Evolutionary conservation across 1,140 invertebrate genomes (phyloP).

Genomic region (Pogonus chalceus): DNA sequence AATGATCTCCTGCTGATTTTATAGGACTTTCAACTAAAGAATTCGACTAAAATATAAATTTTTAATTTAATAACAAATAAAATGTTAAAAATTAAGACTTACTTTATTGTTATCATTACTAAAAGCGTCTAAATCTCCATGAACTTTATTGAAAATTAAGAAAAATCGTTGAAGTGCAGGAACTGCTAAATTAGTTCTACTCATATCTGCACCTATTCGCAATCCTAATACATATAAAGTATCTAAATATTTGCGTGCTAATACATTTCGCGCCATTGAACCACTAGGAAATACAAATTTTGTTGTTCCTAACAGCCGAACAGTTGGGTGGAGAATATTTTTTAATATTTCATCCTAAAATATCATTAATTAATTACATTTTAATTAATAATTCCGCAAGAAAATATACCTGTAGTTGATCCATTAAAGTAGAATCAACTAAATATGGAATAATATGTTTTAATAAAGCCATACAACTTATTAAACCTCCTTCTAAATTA

Average conservation of each 20-base stretch:
- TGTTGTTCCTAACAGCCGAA: slow-evolving; percentile 61
- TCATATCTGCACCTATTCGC: slow-evolving; percentile 76
- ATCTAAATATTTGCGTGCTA: slow-evolving; percentile 73
- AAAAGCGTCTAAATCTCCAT: slow-evolving; percentile 10
- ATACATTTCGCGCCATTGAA: slow-evolving; percentile 52
- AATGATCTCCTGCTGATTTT: slow-evolving; percentile 29
- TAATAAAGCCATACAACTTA: slow-evolving; percentile 73
- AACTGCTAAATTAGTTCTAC: slow-evolving; percentile 63
- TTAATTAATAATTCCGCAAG: slow-evolving; percentile 6
- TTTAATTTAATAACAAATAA: too few species aligned
- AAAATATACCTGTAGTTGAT: slow-evolving; percentile 59
- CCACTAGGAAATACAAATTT: slow-evolving; percentile 72
- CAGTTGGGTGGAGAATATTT: slow-evolving; percentile 66
- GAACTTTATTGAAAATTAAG: slow-evolving; percentile 67
- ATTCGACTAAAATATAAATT: not conserved
- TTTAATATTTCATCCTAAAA: slow-evolving; percentile 58
- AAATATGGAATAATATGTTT: slow-evolving; percentile 71
- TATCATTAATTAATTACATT: slow-evolving; percentile 14
- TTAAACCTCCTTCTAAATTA: slow-evolving; percentile 78
- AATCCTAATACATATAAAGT: slow-evolving; percentile 67
- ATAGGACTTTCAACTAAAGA: not conserved
- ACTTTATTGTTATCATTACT: slow-evolving; percentile 3
- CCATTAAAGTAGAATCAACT: slow-evolving; percentile 77
- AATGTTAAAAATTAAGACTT: slow-evolving; percentile 8
- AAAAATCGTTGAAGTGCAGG: slow-evolving; percentile 69